A percentile compares a stretch with the other conserved stretches of the same genome.
phyloP scores from a whole-genome alignment of 2,113 vertebrate genomes.

The Heloderma charlesbogerti region DNA sequence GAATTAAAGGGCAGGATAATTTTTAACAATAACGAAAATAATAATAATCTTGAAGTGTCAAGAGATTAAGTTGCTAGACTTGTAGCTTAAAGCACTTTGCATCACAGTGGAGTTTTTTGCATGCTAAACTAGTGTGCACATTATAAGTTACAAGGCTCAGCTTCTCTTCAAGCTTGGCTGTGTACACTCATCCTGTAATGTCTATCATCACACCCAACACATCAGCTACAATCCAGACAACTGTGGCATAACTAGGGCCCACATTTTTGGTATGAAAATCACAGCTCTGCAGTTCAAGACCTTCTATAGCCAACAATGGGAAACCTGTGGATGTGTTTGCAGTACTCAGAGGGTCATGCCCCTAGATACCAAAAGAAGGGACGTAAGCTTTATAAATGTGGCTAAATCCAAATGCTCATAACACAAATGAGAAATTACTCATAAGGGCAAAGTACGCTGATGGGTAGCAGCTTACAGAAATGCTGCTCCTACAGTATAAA shows the following conservation, averaged over 20 bases:
- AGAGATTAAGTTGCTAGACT: neutral
- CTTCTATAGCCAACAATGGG: neutral
- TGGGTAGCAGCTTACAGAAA: slow-evolving; percentile 2
- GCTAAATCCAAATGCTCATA: neutral
- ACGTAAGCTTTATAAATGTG: neutral
- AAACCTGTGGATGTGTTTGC: neutral
- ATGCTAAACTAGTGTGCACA: neutral
- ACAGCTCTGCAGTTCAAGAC: neutral
- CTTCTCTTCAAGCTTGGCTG: neutral
- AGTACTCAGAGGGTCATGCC: neutral
- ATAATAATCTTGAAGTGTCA: too few relatives aligned
- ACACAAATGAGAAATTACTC: neutral
- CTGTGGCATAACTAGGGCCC: neutral
- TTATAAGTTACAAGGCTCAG: too few relatives aligned
- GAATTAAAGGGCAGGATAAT: neutral
- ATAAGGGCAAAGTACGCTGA: neutral
- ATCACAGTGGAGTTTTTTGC: neutral
- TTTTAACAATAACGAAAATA: neutral
- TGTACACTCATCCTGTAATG: neutral
- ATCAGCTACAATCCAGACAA: neutral
- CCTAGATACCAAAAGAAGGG: neutral
- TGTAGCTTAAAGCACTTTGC: neutral
- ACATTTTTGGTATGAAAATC: neutral
- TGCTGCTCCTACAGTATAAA: neutral
- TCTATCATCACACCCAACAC: neutral